Conservation (phyloP, 2,113 vertebrate genomes). For the Bujurquina vittata region DNA sequence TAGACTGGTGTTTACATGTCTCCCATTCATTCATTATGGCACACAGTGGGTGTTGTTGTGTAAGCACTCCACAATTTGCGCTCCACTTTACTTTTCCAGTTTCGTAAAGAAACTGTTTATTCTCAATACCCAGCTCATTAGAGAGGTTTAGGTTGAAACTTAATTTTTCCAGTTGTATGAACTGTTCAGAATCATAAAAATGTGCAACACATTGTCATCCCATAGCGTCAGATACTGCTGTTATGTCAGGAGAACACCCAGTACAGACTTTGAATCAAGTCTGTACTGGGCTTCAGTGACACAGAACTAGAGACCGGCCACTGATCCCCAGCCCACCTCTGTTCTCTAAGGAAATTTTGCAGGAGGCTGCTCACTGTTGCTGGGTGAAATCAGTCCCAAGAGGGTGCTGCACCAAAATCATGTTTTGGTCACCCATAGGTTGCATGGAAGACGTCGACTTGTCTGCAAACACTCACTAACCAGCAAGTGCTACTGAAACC, state of each 20-base stretch:
- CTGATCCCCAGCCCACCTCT: not conserved
- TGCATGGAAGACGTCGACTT: not conserved
- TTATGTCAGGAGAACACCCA: not conserved
- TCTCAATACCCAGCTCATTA: not conserved
- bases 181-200: not conserved
- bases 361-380: no score
- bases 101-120: not conserved
- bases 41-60: slow-evolving; percentile 1
- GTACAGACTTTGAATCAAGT: not conserved
- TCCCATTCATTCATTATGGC: slow-evolving; percentile 22
- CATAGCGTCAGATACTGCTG: not conserved
- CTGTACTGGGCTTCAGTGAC: not conserved
- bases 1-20: slow-evolving; percentile 20
- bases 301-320: not conserved
- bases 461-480: not conserved
- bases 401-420: not conserved
- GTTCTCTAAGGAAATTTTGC: not conserved
- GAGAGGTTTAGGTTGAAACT: not conserved
- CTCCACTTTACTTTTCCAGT: slow-evolving; percentile 21
- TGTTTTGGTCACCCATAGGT: not conserved
- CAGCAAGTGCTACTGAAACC: no score
- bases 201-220: not conserved
- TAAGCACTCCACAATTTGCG: not conserved
- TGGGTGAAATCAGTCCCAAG: not conserved
- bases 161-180: not conserved